Percentiles rank a stretch among this genome's conserved stretches.
Conservation (phyloP, 2,797 vertebrate genomes). For the Monodelphis domestica region DNA sequence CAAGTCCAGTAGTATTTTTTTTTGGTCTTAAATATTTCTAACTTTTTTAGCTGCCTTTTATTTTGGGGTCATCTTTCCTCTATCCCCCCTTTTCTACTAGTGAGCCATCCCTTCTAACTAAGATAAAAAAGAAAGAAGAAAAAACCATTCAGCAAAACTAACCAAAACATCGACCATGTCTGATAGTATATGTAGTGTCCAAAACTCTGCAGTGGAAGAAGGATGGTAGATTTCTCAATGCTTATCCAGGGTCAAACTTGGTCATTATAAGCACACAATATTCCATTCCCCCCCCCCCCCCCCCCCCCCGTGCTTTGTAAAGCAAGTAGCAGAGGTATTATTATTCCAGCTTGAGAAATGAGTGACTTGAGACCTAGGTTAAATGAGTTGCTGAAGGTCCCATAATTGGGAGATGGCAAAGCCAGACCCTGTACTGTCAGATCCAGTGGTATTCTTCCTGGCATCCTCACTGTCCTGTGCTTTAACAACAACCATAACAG, state of each 20-base stretch:
- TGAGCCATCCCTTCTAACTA: neutral
- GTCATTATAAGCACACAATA: neutral
- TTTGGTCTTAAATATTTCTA: neutral
- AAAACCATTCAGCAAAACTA: neutral
- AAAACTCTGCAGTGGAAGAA: neutral
- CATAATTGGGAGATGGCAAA: no score
- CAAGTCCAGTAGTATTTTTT: neutral
- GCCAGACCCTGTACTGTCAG: no score
- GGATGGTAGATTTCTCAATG: neutral
- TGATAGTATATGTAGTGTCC: neutral
- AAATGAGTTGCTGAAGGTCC: no score
- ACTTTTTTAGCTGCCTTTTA: neutral
- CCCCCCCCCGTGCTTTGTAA: neutral
- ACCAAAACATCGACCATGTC: neutral
- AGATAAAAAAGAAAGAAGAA: neutral
- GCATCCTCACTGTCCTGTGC: no score
- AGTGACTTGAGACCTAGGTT: no score
- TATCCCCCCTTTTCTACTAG: neutral
- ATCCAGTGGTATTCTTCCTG: no score
- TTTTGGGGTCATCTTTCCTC: neutral
- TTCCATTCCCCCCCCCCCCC: neutral
- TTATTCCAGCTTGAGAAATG: no score
- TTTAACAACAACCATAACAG: no score
- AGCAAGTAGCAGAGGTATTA: no score
- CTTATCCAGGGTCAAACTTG: neutral